Conservation (phyloP, 2,888 invertebrate species). For the Eubasilissa splendida region DNA sequence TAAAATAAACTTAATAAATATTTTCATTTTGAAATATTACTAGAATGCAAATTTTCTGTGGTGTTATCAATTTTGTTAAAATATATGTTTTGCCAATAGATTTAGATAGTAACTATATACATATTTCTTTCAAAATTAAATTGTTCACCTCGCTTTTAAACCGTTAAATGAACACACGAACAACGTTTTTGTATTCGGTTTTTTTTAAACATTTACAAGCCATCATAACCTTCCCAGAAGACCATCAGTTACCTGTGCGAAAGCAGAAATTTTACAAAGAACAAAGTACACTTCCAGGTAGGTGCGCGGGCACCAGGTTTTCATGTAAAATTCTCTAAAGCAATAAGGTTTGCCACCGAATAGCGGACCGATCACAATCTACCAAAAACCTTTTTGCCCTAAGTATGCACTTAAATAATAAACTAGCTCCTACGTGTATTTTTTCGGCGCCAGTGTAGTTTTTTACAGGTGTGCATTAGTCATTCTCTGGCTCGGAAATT, state of each 20-base stretch:
- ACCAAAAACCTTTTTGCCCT: constrained; percentile 45
- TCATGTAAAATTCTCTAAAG: constrained; percentile 2
- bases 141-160: too few species aligned
- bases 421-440: constrained; percentile 18
- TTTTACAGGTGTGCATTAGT: constrained; percentile 26
- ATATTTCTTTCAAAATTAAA: too few species aligned
- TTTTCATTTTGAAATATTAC: too few species aligned
- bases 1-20: too few species aligned
- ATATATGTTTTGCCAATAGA: too few species aligned
- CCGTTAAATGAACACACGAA: too few species aligned
- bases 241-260: neutral
- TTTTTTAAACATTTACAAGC: neutral
- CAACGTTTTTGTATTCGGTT: neutral
- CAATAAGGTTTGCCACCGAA: constrained; percentile 6
- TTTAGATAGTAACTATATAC: too few species aligned
- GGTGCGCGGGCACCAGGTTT: neutral
- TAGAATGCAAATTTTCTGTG: too few species aligned
- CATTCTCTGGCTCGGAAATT: constrained; percentile 16
- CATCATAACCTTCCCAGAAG: neutral
- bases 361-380: constrained; percentile 40
- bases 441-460: constrained; percentile 34
- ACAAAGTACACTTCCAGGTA: neutral
- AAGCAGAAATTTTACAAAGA: neutral
- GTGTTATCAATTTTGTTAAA: too few species aligned
- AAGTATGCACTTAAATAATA: constrained; percentile 49